Conservation (phyloP, 2,113 vertebrate species). For the Ariopsis seemanni region DNA sequence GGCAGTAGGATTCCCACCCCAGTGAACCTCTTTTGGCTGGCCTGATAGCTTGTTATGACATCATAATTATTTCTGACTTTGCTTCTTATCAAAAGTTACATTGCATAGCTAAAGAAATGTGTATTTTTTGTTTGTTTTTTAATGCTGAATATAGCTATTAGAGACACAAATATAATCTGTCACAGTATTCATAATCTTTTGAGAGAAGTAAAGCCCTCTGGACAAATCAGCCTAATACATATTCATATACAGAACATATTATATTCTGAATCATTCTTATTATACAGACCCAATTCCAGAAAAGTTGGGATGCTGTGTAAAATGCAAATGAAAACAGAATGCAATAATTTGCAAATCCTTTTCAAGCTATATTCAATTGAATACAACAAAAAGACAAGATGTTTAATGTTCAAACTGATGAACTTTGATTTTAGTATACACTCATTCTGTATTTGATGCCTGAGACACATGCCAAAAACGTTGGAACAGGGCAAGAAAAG, state of each 20-base stretch:
- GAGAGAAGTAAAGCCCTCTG: not conserved
- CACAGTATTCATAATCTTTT: not conserved
- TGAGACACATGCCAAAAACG: too few species aligned
- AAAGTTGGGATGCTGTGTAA: too few species aligned
- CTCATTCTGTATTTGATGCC: too few species aligned
- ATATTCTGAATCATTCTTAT: not conserved
- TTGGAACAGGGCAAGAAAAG: too few species aligned
- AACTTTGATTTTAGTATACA: too few species aligned
- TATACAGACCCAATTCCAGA: too few species aligned
- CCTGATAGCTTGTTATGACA: not conserved
- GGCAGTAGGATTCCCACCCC: not conserved
- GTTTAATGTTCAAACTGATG: too few species aligned
- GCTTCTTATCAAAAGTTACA: not conserved
- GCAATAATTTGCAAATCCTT: too few species aligned
- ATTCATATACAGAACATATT: not conserved
- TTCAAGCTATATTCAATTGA: too few species aligned
- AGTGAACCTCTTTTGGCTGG: not conserved
- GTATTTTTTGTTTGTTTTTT: not conserved
- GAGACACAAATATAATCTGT: not conserved
- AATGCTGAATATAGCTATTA: not conserved
- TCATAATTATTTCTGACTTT: not conserved
- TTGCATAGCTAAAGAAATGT: not conserved
- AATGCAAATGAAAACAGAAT: too few species aligned
- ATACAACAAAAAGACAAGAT: too few species aligned
- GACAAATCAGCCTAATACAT: not conserved